Base-by-base conservation (phyloP, 2,113 vertebrate genomes). In the Centropus bengalensis region DNA sequence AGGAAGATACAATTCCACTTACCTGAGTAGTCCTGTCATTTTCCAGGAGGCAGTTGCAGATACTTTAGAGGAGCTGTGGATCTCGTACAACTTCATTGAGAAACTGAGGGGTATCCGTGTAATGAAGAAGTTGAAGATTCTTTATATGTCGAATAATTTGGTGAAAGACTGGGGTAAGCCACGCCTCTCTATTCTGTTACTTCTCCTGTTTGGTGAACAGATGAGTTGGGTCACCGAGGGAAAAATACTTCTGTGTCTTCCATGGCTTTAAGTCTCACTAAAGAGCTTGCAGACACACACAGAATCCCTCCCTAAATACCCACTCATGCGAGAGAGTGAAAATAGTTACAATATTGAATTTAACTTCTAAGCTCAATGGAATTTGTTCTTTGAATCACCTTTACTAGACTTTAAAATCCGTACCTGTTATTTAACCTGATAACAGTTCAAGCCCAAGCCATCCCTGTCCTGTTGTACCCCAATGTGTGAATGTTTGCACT, bases 111-210 rank as follows among this genome's bases (percentile, higher is more conserved):
- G 99, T 66, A 98, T 99, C 84, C 98, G 98, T 59, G 98, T 98
- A 44, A 98, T 99, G 98, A 99, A 98, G 97, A 99, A 99, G 62
- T 94, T 99, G 73, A 98, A 97, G 95, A 98, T 99, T 93, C 98
- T 99, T 62, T 99, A 99, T 95, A 99, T 99, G 98, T 99, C 99
- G 90, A 99, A 99, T 97, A 99, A 99, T 97, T 97, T 98, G 88
- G 99, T 99, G 71, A 99, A 99, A 97, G 99, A 99, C 26, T 99
- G 99, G 99, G 98, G 99, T 99, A 96, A 98, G 98, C 38, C 83
- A 71, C 16, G 9, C 24, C 49, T 59, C 59, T 88, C 56, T 75
- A 0, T 49, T 89, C 49, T 12, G 2, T 11, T 75, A 58, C 77
- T 66, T 36, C 20, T 40, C 52, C 44, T 52, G 14, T 75, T 26